A percentile compares a stretch with the other conserved stretches of the same genome.
Evolutionary conservation across 2,888 invertebrate species (phyloP).

Genomic region (Biston betularia): DNA sequence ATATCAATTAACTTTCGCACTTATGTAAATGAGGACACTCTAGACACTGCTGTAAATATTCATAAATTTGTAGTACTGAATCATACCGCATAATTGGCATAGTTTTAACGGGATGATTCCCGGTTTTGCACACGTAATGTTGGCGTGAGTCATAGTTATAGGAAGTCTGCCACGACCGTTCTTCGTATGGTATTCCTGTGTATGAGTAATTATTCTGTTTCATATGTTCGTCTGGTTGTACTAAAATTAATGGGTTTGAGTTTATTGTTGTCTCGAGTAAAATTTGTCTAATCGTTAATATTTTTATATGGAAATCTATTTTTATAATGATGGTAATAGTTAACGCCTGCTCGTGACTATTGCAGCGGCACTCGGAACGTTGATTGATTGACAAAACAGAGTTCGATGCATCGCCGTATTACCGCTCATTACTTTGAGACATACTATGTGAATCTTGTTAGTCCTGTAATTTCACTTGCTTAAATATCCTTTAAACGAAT

Average conservation of each 20-base stretch:
- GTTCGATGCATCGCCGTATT: no score
- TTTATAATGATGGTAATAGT: not conserved
- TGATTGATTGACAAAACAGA: no score
- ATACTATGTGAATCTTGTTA: no score
- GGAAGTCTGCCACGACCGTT: slow-evolving; percentile 36
- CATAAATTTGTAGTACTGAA: slow-evolving; percentile 53
- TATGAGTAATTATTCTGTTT: slow-evolving; percentile 34
- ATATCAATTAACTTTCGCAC: not conserved
- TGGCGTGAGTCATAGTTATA: slow-evolving; percentile 41
- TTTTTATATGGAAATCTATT: not conserved
- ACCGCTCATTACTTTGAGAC: no score
- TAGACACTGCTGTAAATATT: slow-evolving; percentile 39
- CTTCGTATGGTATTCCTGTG: slow-evolving; percentile 26
- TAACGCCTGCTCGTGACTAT: no score
- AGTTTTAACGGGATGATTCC: slow-evolving; percentile 61
- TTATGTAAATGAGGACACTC: not conserved
- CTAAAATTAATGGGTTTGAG: slow-evolving; percentile 19
- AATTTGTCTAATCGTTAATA: not conserved
- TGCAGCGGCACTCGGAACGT: no score
- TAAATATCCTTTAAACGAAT: no score
- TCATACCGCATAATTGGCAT: slow-evolving; percentile 71
- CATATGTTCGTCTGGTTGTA: slow-evolving; percentile 22
- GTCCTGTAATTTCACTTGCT: no score
- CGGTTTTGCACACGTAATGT: slow-evolving; percentile 53
- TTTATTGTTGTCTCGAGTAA: not conserved